phyloP scores from a whole-genome alignment of 64 coral and sea anemone species.

The Trachythela sp. region DNA sequence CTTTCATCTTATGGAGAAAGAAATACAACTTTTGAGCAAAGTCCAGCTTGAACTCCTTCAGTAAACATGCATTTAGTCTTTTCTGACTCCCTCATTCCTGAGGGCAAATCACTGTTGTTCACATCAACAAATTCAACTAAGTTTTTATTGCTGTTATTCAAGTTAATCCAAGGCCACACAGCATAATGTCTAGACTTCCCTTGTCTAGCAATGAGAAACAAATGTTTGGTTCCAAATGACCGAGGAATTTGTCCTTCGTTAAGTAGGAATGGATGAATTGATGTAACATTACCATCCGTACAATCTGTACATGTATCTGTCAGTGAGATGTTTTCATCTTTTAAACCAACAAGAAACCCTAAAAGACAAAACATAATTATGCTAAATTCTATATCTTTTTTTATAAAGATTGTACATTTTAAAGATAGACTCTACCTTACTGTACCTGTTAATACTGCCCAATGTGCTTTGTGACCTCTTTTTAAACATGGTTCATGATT shows the following conservation, averaged over 20 bases:
- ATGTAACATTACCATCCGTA: neutral
- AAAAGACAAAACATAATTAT: neutral
- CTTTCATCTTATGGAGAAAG: neutral
- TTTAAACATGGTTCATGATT: constrained; percentile 80
- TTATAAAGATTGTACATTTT: neutral
- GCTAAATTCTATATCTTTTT: neutral
- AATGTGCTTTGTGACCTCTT: constrained; percentile 74
- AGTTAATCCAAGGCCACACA: constrained; percentile 52
- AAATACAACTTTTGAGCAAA: neutral
- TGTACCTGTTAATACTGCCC: constrained; percentile 82
- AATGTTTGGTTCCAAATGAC: neutral
- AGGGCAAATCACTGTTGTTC: neutral
- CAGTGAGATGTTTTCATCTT: neutral
- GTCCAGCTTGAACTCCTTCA: constrained; percentile 1
- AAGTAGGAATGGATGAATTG: neutral
- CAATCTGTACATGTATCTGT: neutral
- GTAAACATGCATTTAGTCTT: neutral
- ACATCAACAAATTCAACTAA: constrained; percentile 58
- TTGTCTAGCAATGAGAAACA: constrained; percentile 65
- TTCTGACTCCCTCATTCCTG: neutral
- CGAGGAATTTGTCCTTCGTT: neutral
- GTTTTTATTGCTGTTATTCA: constrained; percentile 78
- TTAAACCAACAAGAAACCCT: constrained; percentile 10
- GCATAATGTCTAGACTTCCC: constrained; percentile 79
- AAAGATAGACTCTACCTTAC: neutral